phyloP scores from a whole-genome alignment of 1,140 invertebrate species.

The Megathymus violae region DNA sequence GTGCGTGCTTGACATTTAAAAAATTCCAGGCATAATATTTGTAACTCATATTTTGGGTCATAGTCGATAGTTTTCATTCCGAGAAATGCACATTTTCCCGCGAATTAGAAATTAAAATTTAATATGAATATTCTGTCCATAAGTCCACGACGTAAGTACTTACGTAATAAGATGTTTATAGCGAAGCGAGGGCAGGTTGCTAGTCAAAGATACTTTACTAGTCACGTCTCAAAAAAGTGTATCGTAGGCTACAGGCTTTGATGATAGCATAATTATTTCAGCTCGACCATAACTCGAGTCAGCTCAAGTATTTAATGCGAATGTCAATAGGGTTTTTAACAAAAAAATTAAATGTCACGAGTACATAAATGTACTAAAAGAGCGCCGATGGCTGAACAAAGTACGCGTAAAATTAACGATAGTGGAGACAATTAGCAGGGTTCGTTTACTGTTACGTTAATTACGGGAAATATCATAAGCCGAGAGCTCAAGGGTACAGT shows the following conservation, averaged over 20 bases:
- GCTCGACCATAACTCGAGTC: background rate
- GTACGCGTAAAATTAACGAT: conserved; percentile 47
- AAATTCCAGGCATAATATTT: too few species aligned
- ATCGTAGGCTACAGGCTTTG: background rate
- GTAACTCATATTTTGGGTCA: too few species aligned
- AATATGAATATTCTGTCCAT: too few species aligned
- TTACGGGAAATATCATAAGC: conserved; percentile 74
- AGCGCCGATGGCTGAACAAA: conserved; percentile 22
- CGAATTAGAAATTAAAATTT: too few species aligned
- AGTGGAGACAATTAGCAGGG: conserved; percentile 52
- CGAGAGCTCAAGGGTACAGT: conserved; percentile 57
- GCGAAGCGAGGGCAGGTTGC: too few species aligned
- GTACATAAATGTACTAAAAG: conserved; percentile 38
- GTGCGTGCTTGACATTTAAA: too few species aligned
- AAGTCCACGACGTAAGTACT: too few species aligned
- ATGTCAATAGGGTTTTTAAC: conserved; percentile 31
- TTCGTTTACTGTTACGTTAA: conserved; percentile 64
- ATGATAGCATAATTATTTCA: conserved; percentile 7
- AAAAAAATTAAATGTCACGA: conserved; percentile 41
- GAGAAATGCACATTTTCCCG: too few species aligned
- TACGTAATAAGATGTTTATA: too few species aligned
- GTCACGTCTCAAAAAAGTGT: too few species aligned
- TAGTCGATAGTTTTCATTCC: too few species aligned
- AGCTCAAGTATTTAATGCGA: conserved; percentile 34
- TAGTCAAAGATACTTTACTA: too few species aligned